Conservation (phyloP, 1,140 invertebrate species). For the Galleria mellonella region DNA sequence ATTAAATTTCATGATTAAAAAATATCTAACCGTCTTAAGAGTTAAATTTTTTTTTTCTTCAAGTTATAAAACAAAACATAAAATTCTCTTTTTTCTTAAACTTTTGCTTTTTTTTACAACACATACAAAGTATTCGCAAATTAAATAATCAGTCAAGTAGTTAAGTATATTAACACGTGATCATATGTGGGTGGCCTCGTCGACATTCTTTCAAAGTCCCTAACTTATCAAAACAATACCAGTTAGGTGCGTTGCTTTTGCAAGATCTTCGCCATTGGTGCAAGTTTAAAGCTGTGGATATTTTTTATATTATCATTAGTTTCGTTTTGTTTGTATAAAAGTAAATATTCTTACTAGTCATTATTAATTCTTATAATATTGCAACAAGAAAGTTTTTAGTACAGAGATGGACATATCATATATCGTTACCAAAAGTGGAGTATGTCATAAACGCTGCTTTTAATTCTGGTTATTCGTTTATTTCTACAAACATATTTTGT, state of each 20-base stretch:
- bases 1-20: too few species aligned
- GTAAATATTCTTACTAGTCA: background rate
- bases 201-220: constrained; percentile 17
- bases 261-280: constrained; percentile 1
- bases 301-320: background rate
- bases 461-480: too few species aligned
- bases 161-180: background rate
- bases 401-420: too few species aligned
- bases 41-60: too few species aligned
- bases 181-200: constrained; percentile 14
- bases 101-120: background rate
- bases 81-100: background rate
- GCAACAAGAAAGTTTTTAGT: too few species aligned
- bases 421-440: too few species aligned
- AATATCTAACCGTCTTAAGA: too few species aligned
- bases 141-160: background rate
- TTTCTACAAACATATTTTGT: too few species aligned
- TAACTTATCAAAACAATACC: constrained; percentile 11
- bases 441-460: too few species aligned
- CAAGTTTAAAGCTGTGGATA: background rate
- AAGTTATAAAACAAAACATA: too few species aligned
- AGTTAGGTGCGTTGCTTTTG: constrained; percentile 12
- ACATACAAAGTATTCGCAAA: background rate
- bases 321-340: too few species aligned
- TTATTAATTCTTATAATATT: too few species aligned